Base-by-base conservation (phyloP, 1,140 invertebrate genomes). In the Lucilia cuprina region DNA sequence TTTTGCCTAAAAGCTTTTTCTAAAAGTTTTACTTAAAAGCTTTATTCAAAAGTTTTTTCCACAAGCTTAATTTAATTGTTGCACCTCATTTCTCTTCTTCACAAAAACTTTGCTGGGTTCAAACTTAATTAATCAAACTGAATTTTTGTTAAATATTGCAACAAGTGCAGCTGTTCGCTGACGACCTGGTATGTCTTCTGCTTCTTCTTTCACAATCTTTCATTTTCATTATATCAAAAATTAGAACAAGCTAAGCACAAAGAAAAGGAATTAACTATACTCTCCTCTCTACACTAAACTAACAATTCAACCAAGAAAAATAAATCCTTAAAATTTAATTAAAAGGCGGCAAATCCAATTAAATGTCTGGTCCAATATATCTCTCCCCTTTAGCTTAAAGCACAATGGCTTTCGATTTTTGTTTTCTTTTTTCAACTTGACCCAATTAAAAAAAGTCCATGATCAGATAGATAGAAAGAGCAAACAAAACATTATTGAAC, bases 281-380 rank as follows among this genome's bases (percentile, higher is more conserved):
- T 5, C n/a, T 60, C 0, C 5, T 10, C 8, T 3, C 35, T 8
- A 41, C 41, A 41, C 2, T 3, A 41, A 41, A 8, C 41, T 41
- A 41, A 41, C 41, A 2, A 30, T 30, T 30, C 41, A 41, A 41
- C 25, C 41, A 41, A 41, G 41, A 17, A 60, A 1, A n/a, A 60
- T 17, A 60, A 60, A 60, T 60, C 55, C 55, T 60, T 60, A 14
- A 12, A n/a, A 60, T 60, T 78, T 78, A 78, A 78, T 78, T 78
- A 78, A 78, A 78, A 78, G 75, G 75, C 75, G 75, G 75, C 19
- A 17, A 78, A 78, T 47, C 75, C 75, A 78, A 78, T 78, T 78
- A 78, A 78, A 78, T 78, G 14, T 41, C 34, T 78, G 74, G 34
- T 17, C 13, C 35, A 47, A 78, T 17, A 35, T 19, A 34, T 60